These are phyloP conservation scores for Corythornis cristatus DNA, from an alignment of 2,113 vertebrate genomes.

Conservation along the genomic window DNA sequence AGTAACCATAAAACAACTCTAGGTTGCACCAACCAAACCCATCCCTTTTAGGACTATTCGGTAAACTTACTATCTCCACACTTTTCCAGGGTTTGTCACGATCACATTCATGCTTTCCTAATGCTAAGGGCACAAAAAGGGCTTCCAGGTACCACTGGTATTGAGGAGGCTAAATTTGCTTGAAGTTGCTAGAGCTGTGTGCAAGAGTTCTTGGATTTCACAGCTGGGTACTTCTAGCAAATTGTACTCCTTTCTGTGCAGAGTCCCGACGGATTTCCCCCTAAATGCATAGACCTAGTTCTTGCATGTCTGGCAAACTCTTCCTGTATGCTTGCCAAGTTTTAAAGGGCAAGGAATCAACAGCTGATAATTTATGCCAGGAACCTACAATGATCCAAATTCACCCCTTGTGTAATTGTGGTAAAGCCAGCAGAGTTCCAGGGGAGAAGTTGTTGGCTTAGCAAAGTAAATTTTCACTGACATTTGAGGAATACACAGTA, in stretches of 20 bases:
- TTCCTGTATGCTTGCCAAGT: conserved; percentile 57
- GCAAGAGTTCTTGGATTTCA: conserved; percentile 54
- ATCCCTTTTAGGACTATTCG: background rate
- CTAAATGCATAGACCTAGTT: conserved; percentile 48
- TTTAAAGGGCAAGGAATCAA: conserved; percentile 62
- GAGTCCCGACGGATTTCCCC: conserved; percentile 3
- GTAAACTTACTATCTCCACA: background rate
- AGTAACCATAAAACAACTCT: background rate
- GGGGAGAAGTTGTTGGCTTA: conserved; percentile 58
- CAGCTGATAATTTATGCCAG: conserved; percentile 63
- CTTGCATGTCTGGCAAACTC: conserved; percentile 60
- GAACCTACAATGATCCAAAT: conserved; percentile 58
- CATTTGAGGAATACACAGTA: conserved; percentile 64
- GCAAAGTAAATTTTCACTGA: conserved; percentile 63
- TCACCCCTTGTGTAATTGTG: conserved; percentile 54
- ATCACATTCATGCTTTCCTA: background rate
- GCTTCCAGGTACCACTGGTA: background rate
- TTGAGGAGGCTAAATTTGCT: background rate
- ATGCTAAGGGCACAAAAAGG: background rate
- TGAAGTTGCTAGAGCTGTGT: background rate
- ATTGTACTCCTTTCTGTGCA: conserved; percentile 47
- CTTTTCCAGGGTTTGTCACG: background rate
- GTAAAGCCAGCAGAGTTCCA: conserved; percentile 61
- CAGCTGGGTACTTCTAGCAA: conserved; percentile 54
- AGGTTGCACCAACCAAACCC: background rate